These are phyloP conservation scores for Dryomyza anilis DNA, from an alignment of 2,888 invertebrate species.

Conservation along the genomic window DNA sequence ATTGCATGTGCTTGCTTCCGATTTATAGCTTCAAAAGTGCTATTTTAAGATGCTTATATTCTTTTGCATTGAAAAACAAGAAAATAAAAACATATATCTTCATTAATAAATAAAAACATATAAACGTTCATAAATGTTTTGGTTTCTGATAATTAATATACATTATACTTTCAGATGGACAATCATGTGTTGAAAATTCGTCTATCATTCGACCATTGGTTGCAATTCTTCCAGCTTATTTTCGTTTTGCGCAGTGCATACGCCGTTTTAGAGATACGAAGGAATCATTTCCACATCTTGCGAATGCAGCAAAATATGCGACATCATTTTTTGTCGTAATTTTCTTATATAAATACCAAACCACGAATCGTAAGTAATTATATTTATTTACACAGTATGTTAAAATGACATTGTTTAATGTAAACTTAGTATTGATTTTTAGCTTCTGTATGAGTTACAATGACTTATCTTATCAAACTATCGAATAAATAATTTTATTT, in stretches of 20 bases:
- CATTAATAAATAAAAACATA: too few relatives aligned
- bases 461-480: too few relatives aligned
- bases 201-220: constrained; percentile 69
- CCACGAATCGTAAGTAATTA: constrained; percentile 52
- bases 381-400: neutral
- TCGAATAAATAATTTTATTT: too few relatives aligned
- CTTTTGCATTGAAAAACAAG: too few relatives aligned
- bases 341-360: constrained; percentile 65
- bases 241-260: constrained; percentile 84
- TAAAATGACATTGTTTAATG: too few relatives aligned
- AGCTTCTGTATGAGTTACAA: too few relatives aligned
- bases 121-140: neutral
- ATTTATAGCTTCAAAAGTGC: neutral
- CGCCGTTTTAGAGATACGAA: constrained; percentile 80
- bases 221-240: constrained; percentile 81
- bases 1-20: neutral
- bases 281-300: constrained; percentile 79
- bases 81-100: too few relatives aligned
- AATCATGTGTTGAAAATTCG: constrained; percentile 62
- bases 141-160: neutral
- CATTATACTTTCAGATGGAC: constrained; percentile 57
- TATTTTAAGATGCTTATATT: too few relatives aligned
- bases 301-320: constrained; percentile 88
- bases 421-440: too few relatives aligned
- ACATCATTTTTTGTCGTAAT: constrained; percentile 86